These are phyloP conservation scores for Hyles vespertilio DNA, from an alignment of 1,140 invertebrate species.

Conservation along the genomic window DNA sequence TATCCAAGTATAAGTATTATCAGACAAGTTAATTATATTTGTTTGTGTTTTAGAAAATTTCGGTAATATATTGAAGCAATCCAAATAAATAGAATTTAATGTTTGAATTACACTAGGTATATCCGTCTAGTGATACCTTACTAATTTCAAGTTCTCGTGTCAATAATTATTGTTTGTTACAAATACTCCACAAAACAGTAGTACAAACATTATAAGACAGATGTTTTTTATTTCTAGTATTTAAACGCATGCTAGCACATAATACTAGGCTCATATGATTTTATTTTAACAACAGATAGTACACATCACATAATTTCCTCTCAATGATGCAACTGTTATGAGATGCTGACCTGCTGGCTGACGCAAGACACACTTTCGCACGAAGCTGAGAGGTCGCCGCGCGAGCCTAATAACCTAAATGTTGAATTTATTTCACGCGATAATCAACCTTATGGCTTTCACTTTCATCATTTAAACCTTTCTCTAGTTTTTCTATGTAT, in stretches of 20 bases:
- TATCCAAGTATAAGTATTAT: no score
- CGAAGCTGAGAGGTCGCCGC: constrained; percentile 40
- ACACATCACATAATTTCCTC: constrained; percentile 29
- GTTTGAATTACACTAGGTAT: no score
- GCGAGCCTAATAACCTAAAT: constrained; percentile 59
- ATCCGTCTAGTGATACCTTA: no score
- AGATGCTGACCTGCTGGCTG: constrained; percentile 47
- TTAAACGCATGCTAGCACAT: no score
- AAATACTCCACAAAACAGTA: background rate
- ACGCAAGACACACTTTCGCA: constrained; percentile 64
- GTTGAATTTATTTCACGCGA: constrained; percentile 27
- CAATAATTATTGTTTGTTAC: constrained; percentile 3
- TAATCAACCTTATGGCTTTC: constrained; percentile 32
- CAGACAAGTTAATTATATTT: no score
- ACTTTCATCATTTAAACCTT: constrained; percentile 5
- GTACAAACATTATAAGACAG: no score
- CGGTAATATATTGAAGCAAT: no score
- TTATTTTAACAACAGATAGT: no score
- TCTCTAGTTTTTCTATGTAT: constrained; percentile 8
- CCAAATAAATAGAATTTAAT: no score
- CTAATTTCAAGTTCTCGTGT: background rate
- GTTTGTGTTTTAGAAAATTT: no score
- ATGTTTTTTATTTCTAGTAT: no score
- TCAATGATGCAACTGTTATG: constrained; percentile 52
- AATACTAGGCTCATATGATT: no score